phyloP scores from a whole-genome alignment of 1,140 invertebrate genomes.

The Drosophila rhopaloa region DNA sequence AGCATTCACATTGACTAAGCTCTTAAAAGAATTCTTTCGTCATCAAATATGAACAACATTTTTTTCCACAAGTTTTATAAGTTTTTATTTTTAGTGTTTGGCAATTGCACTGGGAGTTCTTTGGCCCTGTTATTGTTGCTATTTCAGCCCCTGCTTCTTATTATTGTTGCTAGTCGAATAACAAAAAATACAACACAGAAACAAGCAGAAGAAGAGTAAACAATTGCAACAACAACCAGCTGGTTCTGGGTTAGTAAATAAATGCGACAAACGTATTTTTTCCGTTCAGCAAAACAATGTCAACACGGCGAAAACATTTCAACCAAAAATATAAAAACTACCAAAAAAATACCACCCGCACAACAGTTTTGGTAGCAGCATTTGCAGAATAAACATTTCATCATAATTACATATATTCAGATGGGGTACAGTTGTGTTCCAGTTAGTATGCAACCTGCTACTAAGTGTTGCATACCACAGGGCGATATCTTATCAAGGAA shows the following conservation, averaged over 20 bases:
- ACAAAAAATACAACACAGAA: slow-evolving; percentile 38
- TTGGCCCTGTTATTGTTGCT: slow-evolving; percentile 21
- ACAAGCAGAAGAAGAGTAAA: slow-evolving; percentile 54
- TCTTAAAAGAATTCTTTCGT: too few relatives aligned
- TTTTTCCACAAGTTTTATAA: too few relatives aligned
- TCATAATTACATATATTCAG: slow-evolving; percentile 45
- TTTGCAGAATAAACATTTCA: slow-evolving; percentile 33
- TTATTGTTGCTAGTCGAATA: slow-evolving; percentile 33
- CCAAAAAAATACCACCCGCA: slow-evolving; percentile 20
- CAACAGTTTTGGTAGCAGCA: neutral
- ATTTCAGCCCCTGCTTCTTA: slow-evolving; percentile 29
- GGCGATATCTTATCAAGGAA: slow-evolving; percentile 15
- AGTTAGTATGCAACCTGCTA: slow-evolving; percentile 18
- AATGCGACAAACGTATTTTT: slow-evolving; percentile 68
- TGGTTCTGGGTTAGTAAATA: slow-evolving; percentile 56
- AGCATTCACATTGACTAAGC: too few relatives aligned
- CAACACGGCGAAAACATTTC: slow-evolving; percentile 58
- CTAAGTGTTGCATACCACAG: slow-evolving; percentile 42
- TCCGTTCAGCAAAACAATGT: slow-evolving; percentile 67
- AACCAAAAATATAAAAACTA: slow-evolving; percentile 48
- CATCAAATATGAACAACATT: too few relatives aligned
- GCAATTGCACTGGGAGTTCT: slow-evolving; percentile 27
- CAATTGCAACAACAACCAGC: slow-evolving; percentile 52
- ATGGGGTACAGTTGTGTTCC: slow-evolving; percentile 39
- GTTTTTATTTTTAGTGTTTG: neutral